These are phyloP conservation scores for Rutilus rutilus DNA, from an alignment of 2,113 vertebrate genomes.

Conservation along the genomic window DNA sequence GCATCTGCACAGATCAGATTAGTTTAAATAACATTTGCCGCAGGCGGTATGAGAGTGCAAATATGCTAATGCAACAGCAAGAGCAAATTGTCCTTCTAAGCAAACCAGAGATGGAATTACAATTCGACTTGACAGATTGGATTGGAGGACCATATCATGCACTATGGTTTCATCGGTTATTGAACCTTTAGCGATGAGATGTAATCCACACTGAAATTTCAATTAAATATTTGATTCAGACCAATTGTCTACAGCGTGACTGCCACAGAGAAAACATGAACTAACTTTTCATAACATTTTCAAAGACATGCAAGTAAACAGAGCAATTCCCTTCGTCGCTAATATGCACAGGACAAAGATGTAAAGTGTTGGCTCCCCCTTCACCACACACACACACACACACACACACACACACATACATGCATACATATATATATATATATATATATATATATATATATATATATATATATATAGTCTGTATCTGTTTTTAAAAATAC, in stretches of 20 bases:
- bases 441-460: no score
- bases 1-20: slow-evolving; percentile 63
- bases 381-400: no score
- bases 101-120: slow-evolving; percentile 40
- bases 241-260: slow-evolving; percentile 2
- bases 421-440: no score
- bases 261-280: neutral
- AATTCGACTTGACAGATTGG: slow-evolving; percentile 51
- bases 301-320: slow-evolving; percentile 4
- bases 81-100: slow-evolving; percentile 38
- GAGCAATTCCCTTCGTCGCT: neutral
- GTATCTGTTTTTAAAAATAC: no score
- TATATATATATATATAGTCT: no score
- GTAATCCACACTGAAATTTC: slow-evolving; percentile 48
- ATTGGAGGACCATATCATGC: slow-evolving; percentile 43
- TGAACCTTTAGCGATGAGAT: slow-evolving; percentile 20
- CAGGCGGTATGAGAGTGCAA: slow-evolving; percentile 36
- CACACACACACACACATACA: no score
- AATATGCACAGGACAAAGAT: neutral
- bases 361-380: neutral
- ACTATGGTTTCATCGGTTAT: slow-evolving; percentile 9
- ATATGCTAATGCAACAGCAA: slow-evolving; percentile 41
- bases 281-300: slow-evolving; percentile 6
- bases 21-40: slow-evolving; percentile 58
- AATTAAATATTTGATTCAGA: slow-evolving; percentile 40